Conservation (phyloP, 2,113 vertebrate genomes). For the Aplodontia rufa region DNA sequence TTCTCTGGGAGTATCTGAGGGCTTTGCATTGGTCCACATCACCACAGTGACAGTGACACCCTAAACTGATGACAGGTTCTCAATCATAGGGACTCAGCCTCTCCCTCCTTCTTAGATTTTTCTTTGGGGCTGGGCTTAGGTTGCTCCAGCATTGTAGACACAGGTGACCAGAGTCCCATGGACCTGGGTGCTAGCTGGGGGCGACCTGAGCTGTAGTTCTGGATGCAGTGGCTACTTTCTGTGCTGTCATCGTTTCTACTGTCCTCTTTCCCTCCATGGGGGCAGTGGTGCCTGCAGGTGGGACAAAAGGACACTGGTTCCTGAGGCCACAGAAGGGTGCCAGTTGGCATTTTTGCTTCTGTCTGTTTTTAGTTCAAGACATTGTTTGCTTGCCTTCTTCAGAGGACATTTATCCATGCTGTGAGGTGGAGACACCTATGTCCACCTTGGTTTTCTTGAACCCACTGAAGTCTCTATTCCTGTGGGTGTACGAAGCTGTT, state of each 20-base stretch:
- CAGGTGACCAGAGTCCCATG: neutral
- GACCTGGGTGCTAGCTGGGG: neutral
- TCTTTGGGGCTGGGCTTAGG: neutral
- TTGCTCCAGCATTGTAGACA: neutral
- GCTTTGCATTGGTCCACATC: neutral
- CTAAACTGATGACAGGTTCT: neutral
- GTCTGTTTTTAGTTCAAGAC: neutral
- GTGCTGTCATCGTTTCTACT: fast-evolving
- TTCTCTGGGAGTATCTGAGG: neutral
- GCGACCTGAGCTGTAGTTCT: neutral
- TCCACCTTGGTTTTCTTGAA: neutral
- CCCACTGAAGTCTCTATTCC: too few species aligned
- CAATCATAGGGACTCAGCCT: neutral
- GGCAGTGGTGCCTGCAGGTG: neutral
- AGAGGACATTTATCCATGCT: neutral
- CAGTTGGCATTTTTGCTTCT: neutral
- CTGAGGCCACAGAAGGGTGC: neutral
- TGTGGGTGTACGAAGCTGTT: too few species aligned
- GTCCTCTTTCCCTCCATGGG: fast-evolving
- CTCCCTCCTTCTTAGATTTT: neutral
- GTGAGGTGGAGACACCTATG: neutral
- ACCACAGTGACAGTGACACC: neutral
- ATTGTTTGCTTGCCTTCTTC: neutral
- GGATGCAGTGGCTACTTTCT: neutral
- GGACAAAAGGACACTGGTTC: neutral